A percentile compares a stretch with the other conserved stretches of the same genome.
These are phyloP conservation scores for Plutella xylostella DNA, from an alignment of 2,888 invertebrate species.

Conservation along the genomic window DNA sequence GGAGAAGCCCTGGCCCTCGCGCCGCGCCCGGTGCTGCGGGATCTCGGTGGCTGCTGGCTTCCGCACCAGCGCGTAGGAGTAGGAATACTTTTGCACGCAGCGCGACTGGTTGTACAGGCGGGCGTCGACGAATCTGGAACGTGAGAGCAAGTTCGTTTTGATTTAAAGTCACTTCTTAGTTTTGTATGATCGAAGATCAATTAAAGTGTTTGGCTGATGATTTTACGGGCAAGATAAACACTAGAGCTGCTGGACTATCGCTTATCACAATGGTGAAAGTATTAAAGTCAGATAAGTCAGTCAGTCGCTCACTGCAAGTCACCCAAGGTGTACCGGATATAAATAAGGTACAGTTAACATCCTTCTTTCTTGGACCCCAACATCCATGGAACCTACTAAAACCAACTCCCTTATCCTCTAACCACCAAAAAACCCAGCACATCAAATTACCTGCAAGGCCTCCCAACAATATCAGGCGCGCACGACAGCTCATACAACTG, in stretches of 20 bases:
- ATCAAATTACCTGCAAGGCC: slow-evolving; percentile 70
- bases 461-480: slow-evolving; percentile 74
- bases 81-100: slow-evolving; percentile 87
- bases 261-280: too few species aligned
- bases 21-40: slow-evolving; percentile 38
- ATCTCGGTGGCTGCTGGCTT: slow-evolving; percentile 60
- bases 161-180: too few species aligned
- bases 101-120: slow-evolving; percentile 76
- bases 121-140: slow-evolving; percentile 73
- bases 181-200: too few species aligned
- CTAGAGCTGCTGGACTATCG: too few species aligned
- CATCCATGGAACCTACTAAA: too few species aligned
- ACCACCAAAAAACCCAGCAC: not conserved
- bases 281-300: too few species aligned
- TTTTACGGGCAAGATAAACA: too few species aligned
- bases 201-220: too few species aligned
- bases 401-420: not conserved
- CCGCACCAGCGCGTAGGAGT: slow-evolving; percentile 85
- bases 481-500: slow-evolving; percentile 86
- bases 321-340: too few species aligned
- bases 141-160: not conserved
- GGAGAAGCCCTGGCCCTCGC: slow-evolving; percentile 45
- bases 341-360: too few species aligned
- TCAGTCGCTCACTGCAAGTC: too few species aligned
- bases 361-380: too few species aligned